Percentiles rank a stretch among this genome's conserved stretches.
Conservation (phyloP, 2,888 invertebrate species). For the Lasius fuliginosus region DNA sequence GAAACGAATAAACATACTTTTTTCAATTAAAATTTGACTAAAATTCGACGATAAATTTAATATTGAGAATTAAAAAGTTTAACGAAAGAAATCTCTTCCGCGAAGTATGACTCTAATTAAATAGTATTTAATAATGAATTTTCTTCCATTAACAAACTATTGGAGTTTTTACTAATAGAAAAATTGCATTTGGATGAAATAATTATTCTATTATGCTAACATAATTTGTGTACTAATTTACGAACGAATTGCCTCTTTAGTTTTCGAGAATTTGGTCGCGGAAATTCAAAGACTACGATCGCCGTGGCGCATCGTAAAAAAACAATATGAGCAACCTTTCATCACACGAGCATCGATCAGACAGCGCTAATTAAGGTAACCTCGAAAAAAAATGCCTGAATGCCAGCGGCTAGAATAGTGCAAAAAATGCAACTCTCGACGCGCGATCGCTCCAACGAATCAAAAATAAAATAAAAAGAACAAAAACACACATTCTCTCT, state of each 20-base stretch:
- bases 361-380: constrained; percentile 52
- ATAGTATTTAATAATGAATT: not conserved
- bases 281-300: constrained; percentile 28
- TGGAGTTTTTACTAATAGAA: not conserved
- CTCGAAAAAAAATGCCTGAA: constrained; percentile 42
- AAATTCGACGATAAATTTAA: not conserved
- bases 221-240: not conserved
- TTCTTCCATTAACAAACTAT: not conserved
- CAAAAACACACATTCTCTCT: constrained; percentile 16
- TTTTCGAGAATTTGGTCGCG: not conserved
- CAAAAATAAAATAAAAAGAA: constrained; percentile 38
- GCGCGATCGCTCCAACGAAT: constrained; percentile 37
- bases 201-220: not conserved
- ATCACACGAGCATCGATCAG: constrained; percentile 48
- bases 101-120: not conserved
- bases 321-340: constrained; percentile 35
- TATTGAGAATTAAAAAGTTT: not conserved
- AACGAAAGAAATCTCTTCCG: not conserved
- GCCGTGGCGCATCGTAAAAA: constrained; percentile 17
- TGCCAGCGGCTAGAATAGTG: constrained; percentile 37
- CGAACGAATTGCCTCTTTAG: not conserved
- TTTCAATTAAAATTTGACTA: not conserved
- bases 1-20: not conserved
- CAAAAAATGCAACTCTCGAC: constrained; percentile 33
- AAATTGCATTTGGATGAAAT: not conserved